Percentiles rank a stretch among this genome's conserved stretches.
These are phyloP conservation scores for Agrypnia vestita DNA, from an alignment of 1,140 invertebrate species.

Conservation along the genomic window DNA sequence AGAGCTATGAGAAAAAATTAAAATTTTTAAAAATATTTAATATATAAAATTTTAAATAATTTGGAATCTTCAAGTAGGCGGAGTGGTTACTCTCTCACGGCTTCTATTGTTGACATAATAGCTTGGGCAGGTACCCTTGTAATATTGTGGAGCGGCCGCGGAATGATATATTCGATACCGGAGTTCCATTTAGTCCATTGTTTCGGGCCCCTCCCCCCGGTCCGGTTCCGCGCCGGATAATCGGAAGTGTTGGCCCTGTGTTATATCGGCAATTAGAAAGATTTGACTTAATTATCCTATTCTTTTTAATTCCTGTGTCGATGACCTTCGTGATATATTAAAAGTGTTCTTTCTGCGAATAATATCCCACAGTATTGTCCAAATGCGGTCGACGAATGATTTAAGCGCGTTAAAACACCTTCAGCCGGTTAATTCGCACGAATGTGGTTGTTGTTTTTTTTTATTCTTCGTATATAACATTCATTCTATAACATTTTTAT, in stretches of 20 bases:
- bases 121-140: too few species aligned
- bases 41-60: too few species aligned
- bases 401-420: slow-evolving; percentile 30
- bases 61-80: too few species aligned
- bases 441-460: background rate
- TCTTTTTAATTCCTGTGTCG: slow-evolving; percentile 58
- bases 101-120: too few species aligned
- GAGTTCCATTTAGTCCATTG: too few species aligned
- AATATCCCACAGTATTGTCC: slow-evolving; percentile 40
- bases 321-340: slow-evolving; percentile 57
- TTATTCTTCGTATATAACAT: background rate
- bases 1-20: too few species aligned
- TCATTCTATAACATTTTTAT: too few species aligned
- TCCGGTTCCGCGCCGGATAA: slow-evolving; percentile 7
- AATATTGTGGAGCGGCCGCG: too few species aligned
- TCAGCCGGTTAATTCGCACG: background rate
- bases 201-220: background rate
- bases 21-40: too few species aligned
- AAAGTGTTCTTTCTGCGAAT: slow-evolving; percentile 36
- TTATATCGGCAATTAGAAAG: slow-evolving; percentile 58
- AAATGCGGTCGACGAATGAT: slow-evolving; percentile 37
- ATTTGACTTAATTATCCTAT: slow-evolving; percentile 57
- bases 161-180: too few species aligned
- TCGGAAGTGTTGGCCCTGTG: slow-evolving; percentile 53
- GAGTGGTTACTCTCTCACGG: too few species aligned